Evolutionary conservation across 1,140 invertebrate species (phyloP), one percentile per base, ranked within the genome.

Genomic region (Pinna nobilis): DNA sequence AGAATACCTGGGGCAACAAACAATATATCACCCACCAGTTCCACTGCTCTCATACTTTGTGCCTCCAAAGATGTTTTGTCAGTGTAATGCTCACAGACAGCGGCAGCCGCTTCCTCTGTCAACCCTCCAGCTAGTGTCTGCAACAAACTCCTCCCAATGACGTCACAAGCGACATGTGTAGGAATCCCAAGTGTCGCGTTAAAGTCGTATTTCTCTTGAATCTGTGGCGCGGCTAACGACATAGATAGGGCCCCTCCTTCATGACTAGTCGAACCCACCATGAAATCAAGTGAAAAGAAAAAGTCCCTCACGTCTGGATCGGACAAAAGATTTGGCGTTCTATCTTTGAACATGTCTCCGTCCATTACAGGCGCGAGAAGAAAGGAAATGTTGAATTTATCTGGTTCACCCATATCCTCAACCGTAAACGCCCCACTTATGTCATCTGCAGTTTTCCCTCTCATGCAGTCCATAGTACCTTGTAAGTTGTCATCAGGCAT

Each of bases 361-460:
- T 80, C 78, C 18, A 80, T 69, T 18, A 69, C 55, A 3, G 75
- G 75, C n/a, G n/a, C n/a, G n/a, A n/a, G n/a, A n/a, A n/a, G n/a
- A 33, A 32, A 37, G 30, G 33, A 33, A 7, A 18, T 33, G 6
- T 59, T 32, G 23, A 53, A 25, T 53, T n/a, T n/a, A n/a, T n/a
- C n/a, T n/a, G 50, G 20, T 20, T 6, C 18, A 23, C 2, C 6
- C 6, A 53, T 3, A 23, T 53, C 50, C 50, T 28, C 32, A 6
- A 53, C 15, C 32, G 50, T 25, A 3, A 68, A 97, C 90, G 51
- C 65, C 13, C 18, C 6, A 1, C 37, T 11, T 9, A 67, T 20
- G 5, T 67, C 51, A 9, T 53, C 50, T 28, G 23, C 20, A 0
- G 33, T 35, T 13, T 60, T 41, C 37, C 20, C n/a, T 64, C 60